These are phyloP conservation scores for Galaxias olidus DNA, from an alignment of 2,797 vertebrate species.

Conservation along the genomic window DNA sequence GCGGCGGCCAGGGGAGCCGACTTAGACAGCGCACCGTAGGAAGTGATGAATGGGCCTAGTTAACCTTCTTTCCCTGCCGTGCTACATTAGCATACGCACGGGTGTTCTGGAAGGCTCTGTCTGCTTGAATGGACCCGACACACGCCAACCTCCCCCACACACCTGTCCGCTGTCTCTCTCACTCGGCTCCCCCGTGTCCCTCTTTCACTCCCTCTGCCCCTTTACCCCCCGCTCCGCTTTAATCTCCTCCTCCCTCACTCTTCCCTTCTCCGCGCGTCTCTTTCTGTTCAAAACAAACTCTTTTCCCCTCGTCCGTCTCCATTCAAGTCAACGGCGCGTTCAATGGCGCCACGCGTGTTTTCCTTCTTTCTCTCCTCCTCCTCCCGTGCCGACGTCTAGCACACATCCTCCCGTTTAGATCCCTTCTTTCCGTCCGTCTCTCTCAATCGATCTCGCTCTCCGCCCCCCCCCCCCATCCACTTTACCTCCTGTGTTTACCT, in stretches of 20 bases:
- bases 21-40: constrained; percentile 34
- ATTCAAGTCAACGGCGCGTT: too few species aligned
- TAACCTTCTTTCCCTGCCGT: constrained; percentile 38
- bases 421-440: constrained; percentile 22
- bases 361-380: too few species aligned
- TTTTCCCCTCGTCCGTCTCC: too few species aligned
- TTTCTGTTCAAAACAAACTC: too few species aligned
- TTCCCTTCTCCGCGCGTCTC: too few species aligned
- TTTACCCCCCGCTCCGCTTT: background rate
- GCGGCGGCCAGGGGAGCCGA: constrained; percentile 17
- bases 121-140: constrained; percentile 36
- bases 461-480: constrained; percentile 12
- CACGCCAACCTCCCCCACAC: constrained; percentile 2
- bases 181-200: constrained; percentile 34
- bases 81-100: constrained; percentile 33
- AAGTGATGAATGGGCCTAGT: constrained; percentile 54
- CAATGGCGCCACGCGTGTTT: too few species aligned
- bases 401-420: too few species aligned
- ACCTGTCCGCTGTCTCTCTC: constrained; percentile 31
- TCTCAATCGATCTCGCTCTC: constrained; percentile 26
- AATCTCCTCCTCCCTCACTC: background rate
- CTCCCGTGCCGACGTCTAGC: too few species aligned
- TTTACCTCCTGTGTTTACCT: too few species aligned
- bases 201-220: constrained; percentile 10
- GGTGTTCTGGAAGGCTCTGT: constrained; percentile 41